Evolutionary conservation across 2,113 vertebrate genomes (phyloP).

Genomic region (Henicopernis longicauda): DNA sequence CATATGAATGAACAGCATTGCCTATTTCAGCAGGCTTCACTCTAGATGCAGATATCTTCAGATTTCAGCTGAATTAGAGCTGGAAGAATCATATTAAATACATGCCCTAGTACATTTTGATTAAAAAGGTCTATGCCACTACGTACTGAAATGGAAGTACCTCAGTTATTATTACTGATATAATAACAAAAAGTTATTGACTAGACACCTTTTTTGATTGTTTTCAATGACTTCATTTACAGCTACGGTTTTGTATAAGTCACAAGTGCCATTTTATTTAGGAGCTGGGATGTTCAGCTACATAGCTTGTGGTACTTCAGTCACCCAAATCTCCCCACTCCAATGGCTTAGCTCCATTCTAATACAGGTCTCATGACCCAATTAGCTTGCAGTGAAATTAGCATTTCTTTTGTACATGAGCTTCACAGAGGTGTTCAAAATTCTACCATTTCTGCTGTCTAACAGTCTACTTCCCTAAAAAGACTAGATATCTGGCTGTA

Average conservation of each 20-base stretch:
- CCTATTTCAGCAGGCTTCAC: neutral
- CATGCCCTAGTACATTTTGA: neutral
- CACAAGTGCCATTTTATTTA: neutral
- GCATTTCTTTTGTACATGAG: neutral
- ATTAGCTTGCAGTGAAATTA: neutral
- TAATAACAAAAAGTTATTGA: neutral
- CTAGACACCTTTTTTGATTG: neutral
- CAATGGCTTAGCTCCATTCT: neutral
- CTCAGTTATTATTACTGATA: neutral
- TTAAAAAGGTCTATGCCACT: neutral
- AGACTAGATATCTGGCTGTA: neutral
- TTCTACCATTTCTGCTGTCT: neutral
- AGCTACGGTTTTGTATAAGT: neutral
- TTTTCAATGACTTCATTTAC: neutral
- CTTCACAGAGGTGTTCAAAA: neutral
- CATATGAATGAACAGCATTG: neutral
- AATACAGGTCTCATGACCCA: neutral
- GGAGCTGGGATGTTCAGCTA: neutral
- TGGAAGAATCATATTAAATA: neutral
- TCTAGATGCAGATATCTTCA: neutral
- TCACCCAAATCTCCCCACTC: neutral
- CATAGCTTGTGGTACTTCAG: neutral
- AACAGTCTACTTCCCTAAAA: neutral
- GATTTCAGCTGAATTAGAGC: neutral
- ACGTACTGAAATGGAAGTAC: neutral